Base-by-base conservation (phyloP, 2,888 invertebrate species). In the Hetaerina titia region DNA sequence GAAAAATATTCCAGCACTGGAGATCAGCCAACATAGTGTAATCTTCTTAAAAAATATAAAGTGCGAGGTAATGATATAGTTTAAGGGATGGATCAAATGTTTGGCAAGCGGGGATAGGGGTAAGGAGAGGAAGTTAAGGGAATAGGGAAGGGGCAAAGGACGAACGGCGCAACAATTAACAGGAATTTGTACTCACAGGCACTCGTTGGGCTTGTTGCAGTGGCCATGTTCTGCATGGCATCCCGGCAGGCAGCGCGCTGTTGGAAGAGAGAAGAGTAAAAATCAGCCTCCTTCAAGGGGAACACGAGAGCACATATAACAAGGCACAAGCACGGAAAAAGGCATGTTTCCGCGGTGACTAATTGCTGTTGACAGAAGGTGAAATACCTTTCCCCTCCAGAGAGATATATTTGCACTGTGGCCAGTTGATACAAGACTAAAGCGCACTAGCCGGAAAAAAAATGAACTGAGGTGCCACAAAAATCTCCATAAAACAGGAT, bases 201-300 rank as follows among this genome's bases (percentile, higher is more conserved):
- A 99, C 97, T 99, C 98, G 97, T 98, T 98, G 96, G 99, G 99
- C 97, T 98, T 98, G 96, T 97, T 98, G 97, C 99, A 99, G 97
- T 98, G 98, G 96, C 99, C 99, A 97, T 99, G 98, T 96, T 98
- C 98, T 96, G 98, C 97, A 97, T 99, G 98, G 97, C 99, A 99
- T 97, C 99, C 99, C 96, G 98, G 98, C 97, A 98, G 97, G 97
- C 99, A 99, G 96, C 98, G 98, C 96, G 99, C 99, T 99, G 97
- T 96, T 98, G 98, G 97, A 97, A 97, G 97, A 96, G 96, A 96
- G 96, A 96, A 97, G 95, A 95, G 92, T 58, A 97, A 96, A 92
- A 64, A 64, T 60, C 63, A 90, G 90, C 60, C 25, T 25, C 31
- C 31, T 25, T 63, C 19, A 31, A 31, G 90, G 19, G 9, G 22